Evolutionary conservation across 2,888 invertebrate genomes (phyloP), one percentile per base, ranked within the genome.

Genomic region (Atethmia centrago): DNA sequence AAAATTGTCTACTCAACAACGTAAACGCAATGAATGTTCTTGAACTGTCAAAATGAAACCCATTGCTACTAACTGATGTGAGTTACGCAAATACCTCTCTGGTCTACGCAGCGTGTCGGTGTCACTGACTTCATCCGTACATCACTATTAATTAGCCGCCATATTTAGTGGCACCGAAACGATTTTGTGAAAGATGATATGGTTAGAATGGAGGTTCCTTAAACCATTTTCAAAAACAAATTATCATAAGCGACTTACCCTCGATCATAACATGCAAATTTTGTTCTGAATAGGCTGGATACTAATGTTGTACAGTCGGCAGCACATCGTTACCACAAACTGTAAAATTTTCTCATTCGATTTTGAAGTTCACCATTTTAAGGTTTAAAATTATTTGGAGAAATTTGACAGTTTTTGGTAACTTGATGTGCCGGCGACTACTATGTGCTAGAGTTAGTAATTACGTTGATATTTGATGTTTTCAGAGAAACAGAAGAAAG

Each of bases 401-500:
- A n/a, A n/a, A n/a, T n/a, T n/a, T n/a, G n/a, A n/a, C n/a, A n/a
- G n/a, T n/a, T n/a, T n/a, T n/a, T n/a, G n/a, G n/a, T n/a, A n/a
- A n/a, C n/a, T 36, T 36, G 36, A 36, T 36, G 36, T 36, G 36
- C 3, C 36, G 3, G 36, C 5, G 36, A 3, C 5, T 14, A 21
- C 16, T 40, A 7, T n/a, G n/a, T n/a, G n/a, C 14, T 2, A 12
- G 12, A 45, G 14, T n/a, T n/a, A n/a, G n/a, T 21, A 31, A 49
- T 56, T 42, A 14, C 36, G 21, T 45, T 51, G 2, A 25, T 45
- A 40, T 51, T 77, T 77, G 51, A n/a, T 78, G 31, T 85, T 73
- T 91, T 93, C n/a, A 94, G 94, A 77, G 92, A 91, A 80, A 90
- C 90, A 77, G 93, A 93, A 71, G 88, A 89, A 45, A 65, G n/a